Evolutionary conservation across 1,140 invertebrate genomes (phyloP), one percentile per base, ranked within the genome.

Genomic region (Ceratina calcarata): DNA sequence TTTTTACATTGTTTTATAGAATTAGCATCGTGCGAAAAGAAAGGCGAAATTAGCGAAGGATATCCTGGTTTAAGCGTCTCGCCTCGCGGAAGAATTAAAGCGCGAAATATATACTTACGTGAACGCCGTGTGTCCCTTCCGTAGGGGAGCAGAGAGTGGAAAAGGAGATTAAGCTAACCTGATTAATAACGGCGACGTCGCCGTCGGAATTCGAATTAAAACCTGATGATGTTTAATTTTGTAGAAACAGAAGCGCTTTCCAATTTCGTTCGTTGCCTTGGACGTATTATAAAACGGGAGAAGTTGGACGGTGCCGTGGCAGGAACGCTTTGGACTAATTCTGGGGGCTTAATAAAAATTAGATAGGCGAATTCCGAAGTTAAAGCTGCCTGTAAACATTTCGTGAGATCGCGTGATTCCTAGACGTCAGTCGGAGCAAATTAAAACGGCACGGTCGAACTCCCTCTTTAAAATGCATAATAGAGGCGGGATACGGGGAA

Each of bases 201-300:
- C 20, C 15, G 64, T 67, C 32, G 1, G 53, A 24, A 10, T 27
- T n/a, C 62, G 20, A 57, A 75, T 75, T 66, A 66, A 75, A 67
- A 12, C 22, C 27, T 22, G 62, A 2, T 45, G 16, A 67, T 18
- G 15, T 20, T 61, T 0, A 6, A n/a, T 37, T 37, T 37, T 37
- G 32, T 37, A 37, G 2, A 37, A 37, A n/a, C n/a, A n/a, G n/a
- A n/a, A n/a, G 16, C 24, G n/a, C 20, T 65, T 22, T 55, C 24
- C n/a, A 65, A 66, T 66, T 65, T 55, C 12, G 16, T 24, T 16
- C 51, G 22, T 75, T 16, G n/a, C n/a, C 32, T 65, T 2, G 62
- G 32, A 65, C 32, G 12, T 24, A 13, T 18, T 62, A 16, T 37
- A 37, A 37, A 37, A 37, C 32, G 32, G 2, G 6, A 6, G 3